Evolutionary conservation across 92 coral and sea anemone species (phyloP).

Genomic region (Virgularia gustaviana): DNA sequence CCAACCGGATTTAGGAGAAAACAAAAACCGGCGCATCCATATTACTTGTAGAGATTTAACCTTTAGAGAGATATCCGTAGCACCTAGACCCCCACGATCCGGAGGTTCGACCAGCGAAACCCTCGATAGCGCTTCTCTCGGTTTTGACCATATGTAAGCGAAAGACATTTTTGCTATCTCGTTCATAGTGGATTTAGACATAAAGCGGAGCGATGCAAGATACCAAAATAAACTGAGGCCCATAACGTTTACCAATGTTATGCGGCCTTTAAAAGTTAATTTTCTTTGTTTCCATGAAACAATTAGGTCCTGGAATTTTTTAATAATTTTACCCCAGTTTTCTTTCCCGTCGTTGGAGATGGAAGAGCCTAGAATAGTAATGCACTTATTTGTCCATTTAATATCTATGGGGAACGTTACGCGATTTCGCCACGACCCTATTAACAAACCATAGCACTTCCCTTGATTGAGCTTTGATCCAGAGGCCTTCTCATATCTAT

Average conservation of each 20-base stretch:
- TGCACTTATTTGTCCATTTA: not conserved
- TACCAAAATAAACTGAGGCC: not conserved
- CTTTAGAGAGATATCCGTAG: not conserved
- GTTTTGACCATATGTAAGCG: not conserved
- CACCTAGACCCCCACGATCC: not conserved
- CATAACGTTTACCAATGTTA: not conserved
- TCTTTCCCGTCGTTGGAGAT: not conserved
- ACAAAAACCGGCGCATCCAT: not conserved
- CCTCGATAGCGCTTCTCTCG: not conserved
- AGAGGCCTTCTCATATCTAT: not conserved
- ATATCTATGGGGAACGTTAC: not conserved
- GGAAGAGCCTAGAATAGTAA: not conserved
- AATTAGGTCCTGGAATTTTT: not conserved
- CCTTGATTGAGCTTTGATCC: not conserved
- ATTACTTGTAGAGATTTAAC: not conserved
- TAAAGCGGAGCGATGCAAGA: not conserved
- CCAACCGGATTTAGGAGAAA: not conserved
- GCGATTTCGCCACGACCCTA: not conserved
- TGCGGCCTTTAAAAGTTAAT: not conserved
- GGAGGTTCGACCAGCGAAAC: not conserved
- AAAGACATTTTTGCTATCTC: not conserved
- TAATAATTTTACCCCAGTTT: not conserved
- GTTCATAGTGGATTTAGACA: not conserved
- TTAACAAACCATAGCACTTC: not conserved
- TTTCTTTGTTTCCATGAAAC: not conserved